Conservation (phyloP, 1,140 invertebrate species). For the Calliopsis andreniformis region DNA sequence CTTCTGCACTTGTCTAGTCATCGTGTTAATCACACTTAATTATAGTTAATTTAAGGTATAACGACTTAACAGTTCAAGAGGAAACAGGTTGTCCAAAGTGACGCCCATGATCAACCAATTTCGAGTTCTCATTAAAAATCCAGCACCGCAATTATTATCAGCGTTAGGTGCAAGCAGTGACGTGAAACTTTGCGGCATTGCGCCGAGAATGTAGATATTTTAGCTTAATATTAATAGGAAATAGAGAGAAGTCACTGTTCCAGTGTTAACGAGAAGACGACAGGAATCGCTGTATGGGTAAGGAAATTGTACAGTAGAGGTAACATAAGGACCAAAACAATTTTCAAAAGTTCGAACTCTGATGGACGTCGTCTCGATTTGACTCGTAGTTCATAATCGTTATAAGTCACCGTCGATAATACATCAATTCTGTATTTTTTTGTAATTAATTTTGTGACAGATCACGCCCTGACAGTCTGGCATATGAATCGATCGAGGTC, state of each 20-base stretch:
- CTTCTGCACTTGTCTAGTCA: not conserved
- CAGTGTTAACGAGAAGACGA: no score
- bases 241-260: not conserved
- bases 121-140: not conserved
- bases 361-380: constrained; percentile 1
- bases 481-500: constrained; percentile 10
- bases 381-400: constrained; percentile 15
- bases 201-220: constrained; percentile 10
- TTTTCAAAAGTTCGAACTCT: constrained; percentile 15
- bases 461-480: not conserved
- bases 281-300: no score
- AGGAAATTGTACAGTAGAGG: constrained; percentile 27
- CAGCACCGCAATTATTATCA: not conserved
- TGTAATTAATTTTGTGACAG: not conserved
- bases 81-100: not conserved
- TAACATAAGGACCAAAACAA: constrained; percentile 50
- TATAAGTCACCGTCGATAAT: not conserved
- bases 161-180: not conserved
- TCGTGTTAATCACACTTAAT: constrained; percentile 12
- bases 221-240: constrained; percentile 2
- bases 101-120: not conserved
- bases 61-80: not conserved
- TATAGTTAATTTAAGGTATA: constrained; percentile 6
- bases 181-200: not conserved
- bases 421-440: constrained; percentile 14